Percentiles rank a stretch among this genome's conserved stretches.
These are phyloP conservation scores for Penaeus chinensis DNA, from an alignment of 1,140 invertebrate genomes.

Conservation along the genomic window DNA sequence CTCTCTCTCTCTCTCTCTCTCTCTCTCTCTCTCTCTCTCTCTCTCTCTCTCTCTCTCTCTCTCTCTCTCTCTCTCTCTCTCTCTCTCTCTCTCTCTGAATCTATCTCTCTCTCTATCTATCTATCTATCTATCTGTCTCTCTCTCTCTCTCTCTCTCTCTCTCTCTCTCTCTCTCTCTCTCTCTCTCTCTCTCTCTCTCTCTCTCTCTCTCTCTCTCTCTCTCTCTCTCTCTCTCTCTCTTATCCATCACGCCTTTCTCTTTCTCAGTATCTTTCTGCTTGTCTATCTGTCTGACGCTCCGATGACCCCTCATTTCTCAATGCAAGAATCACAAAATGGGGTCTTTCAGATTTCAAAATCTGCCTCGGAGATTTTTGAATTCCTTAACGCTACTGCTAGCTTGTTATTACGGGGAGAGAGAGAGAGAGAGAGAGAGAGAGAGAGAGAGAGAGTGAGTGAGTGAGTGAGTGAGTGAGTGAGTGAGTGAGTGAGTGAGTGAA, in stretches of 20 bases:
- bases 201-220: neutral
- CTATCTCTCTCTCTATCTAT: neutral
- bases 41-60: too few relatives aligned
- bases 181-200: conserved; percentile 2
- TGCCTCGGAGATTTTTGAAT: too few relatives aligned
- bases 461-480: too few relatives aligned
- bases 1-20: too few relatives aligned
- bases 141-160: conserved; percentile 30
- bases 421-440: neutral
- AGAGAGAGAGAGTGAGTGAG: neutral
- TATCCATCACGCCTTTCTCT: neutral
- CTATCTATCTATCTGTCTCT: neutral
- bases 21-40: too few relatives aligned
- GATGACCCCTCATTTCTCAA: too few relatives aligned
- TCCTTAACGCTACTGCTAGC: too few relatives aligned
- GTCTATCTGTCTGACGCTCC: neutral
- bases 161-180: neutral
- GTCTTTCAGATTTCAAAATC: too few relatives aligned
- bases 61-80: too few relatives aligned
- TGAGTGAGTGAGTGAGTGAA: neutral
- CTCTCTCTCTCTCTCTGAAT: neutral
- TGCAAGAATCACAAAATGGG: too few relatives aligned
- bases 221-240: conserved; percentile 6
- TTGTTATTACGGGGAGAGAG: neutral
- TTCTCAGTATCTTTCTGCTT: neutral